Evolutionary conservation across 2,113 vertebrate genomes (phyloP).

Genomic region (Eptesicus fuscus): DNA sequence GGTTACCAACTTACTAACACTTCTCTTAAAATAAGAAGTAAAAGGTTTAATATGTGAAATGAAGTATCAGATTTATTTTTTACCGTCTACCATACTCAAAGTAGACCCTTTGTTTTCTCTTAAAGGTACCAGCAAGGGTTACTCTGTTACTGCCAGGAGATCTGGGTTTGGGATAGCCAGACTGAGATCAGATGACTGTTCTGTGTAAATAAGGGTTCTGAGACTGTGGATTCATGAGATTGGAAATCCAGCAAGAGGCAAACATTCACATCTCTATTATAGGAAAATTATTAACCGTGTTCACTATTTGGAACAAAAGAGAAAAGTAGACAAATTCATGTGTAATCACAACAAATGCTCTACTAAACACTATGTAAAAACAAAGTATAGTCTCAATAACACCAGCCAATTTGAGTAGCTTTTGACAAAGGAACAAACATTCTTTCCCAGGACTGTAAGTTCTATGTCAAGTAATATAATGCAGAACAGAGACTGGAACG

Average conservation of each 20-base stretch:
- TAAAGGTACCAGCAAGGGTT: not conserved
- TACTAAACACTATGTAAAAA: not conserved
- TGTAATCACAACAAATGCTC: not conserved
- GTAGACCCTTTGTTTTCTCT: not conserved
- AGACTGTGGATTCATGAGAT: slow-evolving; percentile 21
- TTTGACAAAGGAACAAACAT: not conserved
- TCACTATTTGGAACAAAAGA: slow-evolving; percentile 3
- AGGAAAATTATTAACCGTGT: not conserved
- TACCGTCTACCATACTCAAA: not conserved
- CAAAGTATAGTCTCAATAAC: not conserved
- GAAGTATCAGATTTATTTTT: not conserved
- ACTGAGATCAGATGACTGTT: slow-evolving; percentile 50
- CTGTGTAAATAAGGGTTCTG: not conserved
- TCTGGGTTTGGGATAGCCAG: slow-evolving; percentile 43
- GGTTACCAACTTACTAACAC: not conserved
- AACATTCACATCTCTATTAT: not conserved
- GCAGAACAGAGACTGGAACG: not conserved
- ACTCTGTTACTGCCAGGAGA: not conserved
- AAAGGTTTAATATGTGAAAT: not conserved
- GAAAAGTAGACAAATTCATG: not conserved
- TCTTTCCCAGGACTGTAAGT: slow-evolving; percentile 28
- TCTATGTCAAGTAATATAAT: slow-evolving; percentile 20
- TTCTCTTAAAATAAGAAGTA: slow-evolving; percentile 1
- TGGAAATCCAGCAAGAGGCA: not conserved
- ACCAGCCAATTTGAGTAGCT: not conserved